Evolutionary conservation across 2,113 vertebrate genomes (phyloP).

Genomic region (Nipponia nippon): DNA sequence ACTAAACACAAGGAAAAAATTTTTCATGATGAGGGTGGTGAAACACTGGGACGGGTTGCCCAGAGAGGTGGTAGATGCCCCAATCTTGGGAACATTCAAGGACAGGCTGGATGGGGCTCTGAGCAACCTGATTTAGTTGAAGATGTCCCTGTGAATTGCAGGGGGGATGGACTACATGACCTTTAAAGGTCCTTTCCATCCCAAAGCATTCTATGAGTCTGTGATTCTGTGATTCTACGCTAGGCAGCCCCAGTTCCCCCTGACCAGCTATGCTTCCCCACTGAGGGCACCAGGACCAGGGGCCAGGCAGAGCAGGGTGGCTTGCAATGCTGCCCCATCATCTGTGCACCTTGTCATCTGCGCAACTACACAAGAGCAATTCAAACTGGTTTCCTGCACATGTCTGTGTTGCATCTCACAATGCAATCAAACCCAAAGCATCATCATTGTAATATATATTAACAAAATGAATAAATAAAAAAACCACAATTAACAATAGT

Average conservation of each 20-base stretch:
- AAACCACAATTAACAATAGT: fast-evolving
- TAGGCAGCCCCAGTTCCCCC: background rate
- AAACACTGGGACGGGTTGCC: too few relatives aligned
- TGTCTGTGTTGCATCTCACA: background rate
- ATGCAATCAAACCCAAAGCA: background rate
- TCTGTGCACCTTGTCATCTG: fast-evolving
- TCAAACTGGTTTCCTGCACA: background rate
- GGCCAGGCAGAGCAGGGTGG: fast-evolving
- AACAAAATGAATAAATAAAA: background rate
- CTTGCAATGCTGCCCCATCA: background rate
- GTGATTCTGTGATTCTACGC: too few relatives aligned
- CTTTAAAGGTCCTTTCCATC: too few relatives aligned
- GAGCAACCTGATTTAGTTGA: too few relatives aligned
- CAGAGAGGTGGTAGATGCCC: too few relatives aligned
- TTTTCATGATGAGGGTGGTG: too few relatives aligned
- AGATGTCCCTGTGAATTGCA: too few relatives aligned
- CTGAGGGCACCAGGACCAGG: fast-evolving
- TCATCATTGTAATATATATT: background rate
- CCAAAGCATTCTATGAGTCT: too few relatives aligned
- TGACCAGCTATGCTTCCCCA: background rate
- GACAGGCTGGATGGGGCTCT: too few relatives aligned
- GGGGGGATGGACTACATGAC: too few relatives aligned
- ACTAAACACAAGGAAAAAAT: too few relatives aligned
- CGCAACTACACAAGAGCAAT: background rate
- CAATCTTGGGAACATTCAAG: too few relatives aligned